Evolutionary conservation across 2,797 vertebrate species (phyloP), one percentile per base, ranked within the genome.

Genomic region (Nannoperca australis): DNA sequence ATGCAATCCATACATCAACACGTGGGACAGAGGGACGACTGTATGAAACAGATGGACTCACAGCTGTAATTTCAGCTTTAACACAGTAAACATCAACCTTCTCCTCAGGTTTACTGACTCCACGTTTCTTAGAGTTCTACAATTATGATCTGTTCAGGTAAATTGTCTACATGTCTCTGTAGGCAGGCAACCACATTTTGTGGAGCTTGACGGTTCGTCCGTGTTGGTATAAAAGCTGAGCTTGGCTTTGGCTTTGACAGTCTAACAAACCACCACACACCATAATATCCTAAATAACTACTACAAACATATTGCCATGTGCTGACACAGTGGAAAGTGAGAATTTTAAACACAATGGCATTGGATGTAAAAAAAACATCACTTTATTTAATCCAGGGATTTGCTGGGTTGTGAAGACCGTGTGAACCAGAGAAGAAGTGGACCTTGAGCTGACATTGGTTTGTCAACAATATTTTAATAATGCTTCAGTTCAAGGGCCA

Each of bases 1-100:
- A 75, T 68, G 68, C 36, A 17, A 82, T 66, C 58, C 20, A 72
- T 70, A 71, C 54, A 88, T 71, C 65, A 45, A 40, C 61, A 72
- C 27, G 65, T 64, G 32, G 24, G 24, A 27, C 24, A 27, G 67
- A 60, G 74, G 63, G 60, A 32, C 30, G 12, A 15, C 30, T 2
- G 30, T 27, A 27, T 2, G 11, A 34, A 42, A 53, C 1, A 42
- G 36, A 71, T 9, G 1, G 47, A 50, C 13, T 24, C 7, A 18
- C 27, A 24, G 66, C 22, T 67, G 38, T 14, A 56, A 65, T 69
- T 69, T 66, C 59, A 69, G 11, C 64, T 53, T 50, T 34, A 40
- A 61, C 22, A 50, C 42, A 15, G 40, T 64, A 76, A 67, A 66
- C 32, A 54, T 38, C 5, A 34, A 67, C 14, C 36, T n/a, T 40